Evolutionary conservation across 2,888 invertebrate genomes (phyloP).

Genomic region (Pteria penguin): DNA sequence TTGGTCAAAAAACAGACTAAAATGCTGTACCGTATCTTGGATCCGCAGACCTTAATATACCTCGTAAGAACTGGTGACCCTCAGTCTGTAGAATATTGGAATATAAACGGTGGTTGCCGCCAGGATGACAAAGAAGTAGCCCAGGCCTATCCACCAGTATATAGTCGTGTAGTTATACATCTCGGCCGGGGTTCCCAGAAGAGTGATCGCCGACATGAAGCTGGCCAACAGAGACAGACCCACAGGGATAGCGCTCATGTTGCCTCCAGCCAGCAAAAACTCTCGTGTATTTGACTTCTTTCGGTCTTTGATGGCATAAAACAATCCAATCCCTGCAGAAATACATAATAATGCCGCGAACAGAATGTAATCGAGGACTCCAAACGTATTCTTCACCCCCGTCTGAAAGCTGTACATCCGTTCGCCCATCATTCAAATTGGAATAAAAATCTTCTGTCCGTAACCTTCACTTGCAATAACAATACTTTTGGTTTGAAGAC

Average conservation of each 20-base stretch:
- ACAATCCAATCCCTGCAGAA: slow-evolving; percentile 74
- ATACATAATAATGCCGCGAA: slow-evolving; percentile 65
- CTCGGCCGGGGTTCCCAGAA: slow-evolving; percentile 76
- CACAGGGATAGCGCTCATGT: slow-evolving; percentile 71
- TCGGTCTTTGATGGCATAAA: slow-evolving; percentile 71
- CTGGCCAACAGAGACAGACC: slow-evolving; percentile 70
- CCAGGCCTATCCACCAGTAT: slow-evolving; percentile 68
- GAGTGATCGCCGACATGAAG: slow-evolving; percentile 72
- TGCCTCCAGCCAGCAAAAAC: slow-evolving; percentile 73
- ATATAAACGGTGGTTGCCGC: slow-evolving; percentile 67
- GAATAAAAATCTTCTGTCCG: not conserved
- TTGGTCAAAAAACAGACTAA: too few species aligned
- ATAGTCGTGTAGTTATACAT: slow-evolving; percentile 74
- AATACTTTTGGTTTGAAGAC: too few species aligned
- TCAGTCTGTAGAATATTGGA: slow-evolving; percentile 68
- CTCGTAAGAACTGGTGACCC: slow-evolving; percentile 70
- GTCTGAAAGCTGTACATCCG: slow-evolving; percentile 61
- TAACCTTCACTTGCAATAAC: too few species aligned
- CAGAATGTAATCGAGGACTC: slow-evolving; percentile 67
- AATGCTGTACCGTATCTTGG: too few species aligned
- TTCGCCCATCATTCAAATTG: slow-evolving; percentile 42
- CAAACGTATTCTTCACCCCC: slow-evolving; percentile 61
- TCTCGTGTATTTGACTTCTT: slow-evolving; percentile 65
- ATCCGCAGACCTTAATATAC: slow-evolving; percentile 47
- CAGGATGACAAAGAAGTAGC: slow-evolving; percentile 72